Evolutionary conservation across 1,140 invertebrate genomes (phyloP).

Genomic region (Ladona fulva): DNA sequence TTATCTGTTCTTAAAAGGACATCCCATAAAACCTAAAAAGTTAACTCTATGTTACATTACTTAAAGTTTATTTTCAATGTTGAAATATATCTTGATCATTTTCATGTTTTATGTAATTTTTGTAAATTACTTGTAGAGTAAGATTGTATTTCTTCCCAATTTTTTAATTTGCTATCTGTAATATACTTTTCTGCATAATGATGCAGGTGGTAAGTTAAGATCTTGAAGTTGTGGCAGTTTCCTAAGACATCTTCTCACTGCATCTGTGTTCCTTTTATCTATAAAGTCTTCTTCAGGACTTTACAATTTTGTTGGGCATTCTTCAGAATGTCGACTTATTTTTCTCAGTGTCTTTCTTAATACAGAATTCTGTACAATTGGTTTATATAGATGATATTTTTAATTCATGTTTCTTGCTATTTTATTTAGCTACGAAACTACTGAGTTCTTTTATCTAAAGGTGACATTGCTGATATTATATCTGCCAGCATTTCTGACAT

Average conservation of each 20-base stretch:
- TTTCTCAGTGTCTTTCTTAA: too few species aligned
- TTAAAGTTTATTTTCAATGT: not conserved
- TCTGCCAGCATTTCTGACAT: not conserved
- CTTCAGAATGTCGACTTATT: too few species aligned
- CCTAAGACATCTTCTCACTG: too few species aligned
- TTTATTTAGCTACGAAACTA: not conserved
- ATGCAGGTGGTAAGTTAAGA: too few species aligned
- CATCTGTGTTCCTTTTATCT: too few species aligned
- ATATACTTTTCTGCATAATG: too few species aligned
- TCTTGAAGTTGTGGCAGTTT: too few species aligned
- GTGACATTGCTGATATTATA: not conserved
- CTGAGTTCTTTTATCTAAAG: not conserved
- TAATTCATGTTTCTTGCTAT: not conserved
- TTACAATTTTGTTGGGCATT: too few species aligned
- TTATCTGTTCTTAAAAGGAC: not conserved
- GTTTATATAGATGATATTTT: not conserved
- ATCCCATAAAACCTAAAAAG: not conserved
- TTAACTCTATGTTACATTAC: not conserved
- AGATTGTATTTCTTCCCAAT: not conserved
- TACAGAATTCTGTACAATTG: not conserved
- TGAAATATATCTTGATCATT: not conserved
- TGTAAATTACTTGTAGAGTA: not conserved
- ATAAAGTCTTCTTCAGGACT: too few species aligned
- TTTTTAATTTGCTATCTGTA: not conserved
- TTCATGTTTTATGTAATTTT: not conserved